Evolutionary conservation across 2,888 invertebrate species (phyloP).

Genomic region (Anticlea derivata): DNA sequence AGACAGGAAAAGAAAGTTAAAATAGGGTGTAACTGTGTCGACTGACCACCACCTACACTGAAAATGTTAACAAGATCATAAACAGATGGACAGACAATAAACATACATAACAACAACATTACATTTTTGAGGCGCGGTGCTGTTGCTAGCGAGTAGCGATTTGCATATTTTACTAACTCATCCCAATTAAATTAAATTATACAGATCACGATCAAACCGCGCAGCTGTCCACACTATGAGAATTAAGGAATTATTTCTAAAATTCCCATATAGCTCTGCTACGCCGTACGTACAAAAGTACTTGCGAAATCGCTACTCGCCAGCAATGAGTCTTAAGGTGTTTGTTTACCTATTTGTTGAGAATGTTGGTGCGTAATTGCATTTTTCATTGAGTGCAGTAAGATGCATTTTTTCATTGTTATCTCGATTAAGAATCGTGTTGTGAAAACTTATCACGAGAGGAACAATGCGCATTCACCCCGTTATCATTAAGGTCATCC

Average conservation of each 20-base stretch:
- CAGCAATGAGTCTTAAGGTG: constrained; percentile 18
- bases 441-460: constrained; percentile 7
- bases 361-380: constrained; percentile 10
- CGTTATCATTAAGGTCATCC: neutral
- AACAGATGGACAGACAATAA: constrained; percentile 29
- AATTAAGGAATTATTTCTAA: no score
- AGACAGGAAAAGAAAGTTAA: constrained; percentile 15
- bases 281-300: neutral
- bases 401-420: constrained; percentile 8
- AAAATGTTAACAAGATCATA: constrained; percentile 40
- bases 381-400: constrained; percentile 3
- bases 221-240: no score
- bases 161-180: neutral
- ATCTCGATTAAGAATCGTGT: neutral
- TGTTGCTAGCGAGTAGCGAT: constrained; percentile 23
- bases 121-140: constrained; percentile 7
- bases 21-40: constrained; percentile 32
- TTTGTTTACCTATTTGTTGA: constrained; percentile 33
- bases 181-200: no score
- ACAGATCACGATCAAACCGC: no score
- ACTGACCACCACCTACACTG: constrained; percentile 41
- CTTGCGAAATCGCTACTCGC: constrained; percentile 26
- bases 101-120: constrained; percentile 23
- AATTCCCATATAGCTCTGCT: no score
- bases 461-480: neutral